These are phyloP conservation scores for Oreochromis tanganicae DNA, from an alignment of 2,113 vertebrate genomes.

Conservation along the genomic window DNA sequence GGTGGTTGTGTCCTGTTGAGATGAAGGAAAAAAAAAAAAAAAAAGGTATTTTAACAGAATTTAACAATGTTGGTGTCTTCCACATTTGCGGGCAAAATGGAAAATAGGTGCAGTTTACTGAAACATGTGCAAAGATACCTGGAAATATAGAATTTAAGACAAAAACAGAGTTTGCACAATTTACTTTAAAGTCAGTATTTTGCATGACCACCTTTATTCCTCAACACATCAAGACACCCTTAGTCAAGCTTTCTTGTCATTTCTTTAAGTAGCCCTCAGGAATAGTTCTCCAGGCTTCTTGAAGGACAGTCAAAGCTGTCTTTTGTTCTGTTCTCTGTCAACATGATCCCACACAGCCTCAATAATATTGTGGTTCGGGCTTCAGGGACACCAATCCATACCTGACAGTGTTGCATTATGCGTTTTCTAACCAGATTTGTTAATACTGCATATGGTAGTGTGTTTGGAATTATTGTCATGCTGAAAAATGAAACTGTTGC, in stretches of 20 bases:
- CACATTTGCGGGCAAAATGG: background rate
- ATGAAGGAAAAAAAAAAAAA: background rate
- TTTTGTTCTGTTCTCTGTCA: background rate
- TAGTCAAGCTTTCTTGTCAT: background rate
- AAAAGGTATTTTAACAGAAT: background rate
- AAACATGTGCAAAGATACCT: background rate
- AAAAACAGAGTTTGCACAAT: background rate
- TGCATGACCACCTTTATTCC: background rate
- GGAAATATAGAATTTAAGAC: background rate
- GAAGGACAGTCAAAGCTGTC: background rate
- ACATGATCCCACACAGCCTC: background rate
- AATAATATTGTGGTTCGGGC: background rate
- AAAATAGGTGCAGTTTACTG: background rate
- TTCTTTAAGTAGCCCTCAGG: background rate
- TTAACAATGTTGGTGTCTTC: background rate
- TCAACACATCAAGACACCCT: background rate
- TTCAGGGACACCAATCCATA: background rate
- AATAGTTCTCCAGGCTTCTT: background rate
- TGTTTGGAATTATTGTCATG: background rate
- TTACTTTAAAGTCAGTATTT: background rate
- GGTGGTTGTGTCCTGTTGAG: conserved; percentile 80
- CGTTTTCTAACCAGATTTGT: background rate
- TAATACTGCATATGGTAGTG: background rate
- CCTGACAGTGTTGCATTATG: background rate
- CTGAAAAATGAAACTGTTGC: background rate